Evolutionary conservation across 2,888 invertebrate genomes (phyloP).

Genomic region (Cosmia pyralina): DNA sequence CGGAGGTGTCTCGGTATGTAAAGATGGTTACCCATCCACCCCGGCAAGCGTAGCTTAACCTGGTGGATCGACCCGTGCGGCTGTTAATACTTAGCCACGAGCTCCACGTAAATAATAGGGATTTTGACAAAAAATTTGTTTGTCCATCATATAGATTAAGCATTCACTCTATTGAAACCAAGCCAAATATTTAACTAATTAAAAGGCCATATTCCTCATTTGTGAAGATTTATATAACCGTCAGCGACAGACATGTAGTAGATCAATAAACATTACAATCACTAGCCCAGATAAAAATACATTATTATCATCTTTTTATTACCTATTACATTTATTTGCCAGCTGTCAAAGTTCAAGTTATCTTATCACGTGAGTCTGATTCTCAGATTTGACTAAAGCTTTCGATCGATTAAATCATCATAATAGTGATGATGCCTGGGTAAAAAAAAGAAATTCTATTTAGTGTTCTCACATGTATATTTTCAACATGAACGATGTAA

Average conservation of each 20-base stretch:
- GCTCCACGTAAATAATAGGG: too few relatives aligned
- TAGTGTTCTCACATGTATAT: too few relatives aligned
- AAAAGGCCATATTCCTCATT: slow-evolving; percentile 3
- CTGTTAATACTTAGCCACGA: too few relatives aligned
- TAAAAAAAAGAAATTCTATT: too few relatives aligned
- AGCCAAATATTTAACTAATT: too few relatives aligned
- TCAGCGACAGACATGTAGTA: background rate
- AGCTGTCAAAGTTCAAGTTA: slow-evolving; percentile 5
- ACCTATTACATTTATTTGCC: background rate
- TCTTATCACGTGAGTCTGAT: background rate
- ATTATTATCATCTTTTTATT: background rate
- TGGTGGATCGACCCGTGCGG: too few relatives aligned
- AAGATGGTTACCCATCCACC: too few relatives aligned
- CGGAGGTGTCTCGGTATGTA: too few relatives aligned
- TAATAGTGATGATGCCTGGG: too few relatives aligned
- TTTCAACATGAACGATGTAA: too few relatives aligned
- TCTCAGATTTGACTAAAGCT: slow-evolving; percentile 12
- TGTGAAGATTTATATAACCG: background rate
- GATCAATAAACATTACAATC: background rate
- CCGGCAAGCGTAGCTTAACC: too few relatives aligned
- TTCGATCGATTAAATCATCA: slow-evolving; percentile 10
- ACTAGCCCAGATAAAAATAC: background rate
- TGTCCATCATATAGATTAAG: background rate
- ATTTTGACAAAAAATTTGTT: background rate
- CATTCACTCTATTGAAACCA: background rate